Evolutionary conservation across 2,113 vertebrate genomes (phyloP).

Genomic region (Silurus meridionalis): DNA sequence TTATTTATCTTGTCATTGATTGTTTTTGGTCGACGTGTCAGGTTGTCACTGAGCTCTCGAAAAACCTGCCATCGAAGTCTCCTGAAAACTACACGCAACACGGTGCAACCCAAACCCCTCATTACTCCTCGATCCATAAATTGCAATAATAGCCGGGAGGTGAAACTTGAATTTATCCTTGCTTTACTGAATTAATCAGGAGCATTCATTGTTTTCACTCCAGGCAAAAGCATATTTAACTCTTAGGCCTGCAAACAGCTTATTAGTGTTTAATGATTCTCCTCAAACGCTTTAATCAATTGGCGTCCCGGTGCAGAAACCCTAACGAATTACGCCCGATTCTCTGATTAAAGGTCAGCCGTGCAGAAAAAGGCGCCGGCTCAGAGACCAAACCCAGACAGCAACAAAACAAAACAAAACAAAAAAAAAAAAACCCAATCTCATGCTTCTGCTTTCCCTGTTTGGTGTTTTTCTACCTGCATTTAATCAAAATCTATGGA

Average conservation of each 20-base stretch:
- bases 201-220: constrained; percentile 56
- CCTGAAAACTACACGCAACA: neutral
- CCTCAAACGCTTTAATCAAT: constrained; percentile 36
- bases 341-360: constrained; percentile 33
- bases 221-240: constrained; percentile 34
- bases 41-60: no score
- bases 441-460: neutral
- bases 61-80: neutral
- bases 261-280: constrained; percentile 41
- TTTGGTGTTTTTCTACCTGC: neutral
- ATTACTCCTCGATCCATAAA: constrained; percentile 26
- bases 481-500: neutral
- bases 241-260: constrained; percentile 37
- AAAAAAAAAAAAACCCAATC: neutral
- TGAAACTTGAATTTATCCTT: constrained; percentile 27
- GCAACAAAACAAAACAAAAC: neutral
- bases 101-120: neutral
- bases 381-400: neutral
- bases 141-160: constrained; percentile 19
- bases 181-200: constrained; percentile 35
- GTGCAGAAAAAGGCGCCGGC: constrained; percentile 6
- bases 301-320: neutral
- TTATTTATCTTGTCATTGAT: no score
- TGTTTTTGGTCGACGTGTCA: no score
- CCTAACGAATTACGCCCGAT: constrained; percentile 17